phyloP scores from a whole-genome alignment of 2,888 invertebrate genomes.

The Hyles lineata region DNA sequence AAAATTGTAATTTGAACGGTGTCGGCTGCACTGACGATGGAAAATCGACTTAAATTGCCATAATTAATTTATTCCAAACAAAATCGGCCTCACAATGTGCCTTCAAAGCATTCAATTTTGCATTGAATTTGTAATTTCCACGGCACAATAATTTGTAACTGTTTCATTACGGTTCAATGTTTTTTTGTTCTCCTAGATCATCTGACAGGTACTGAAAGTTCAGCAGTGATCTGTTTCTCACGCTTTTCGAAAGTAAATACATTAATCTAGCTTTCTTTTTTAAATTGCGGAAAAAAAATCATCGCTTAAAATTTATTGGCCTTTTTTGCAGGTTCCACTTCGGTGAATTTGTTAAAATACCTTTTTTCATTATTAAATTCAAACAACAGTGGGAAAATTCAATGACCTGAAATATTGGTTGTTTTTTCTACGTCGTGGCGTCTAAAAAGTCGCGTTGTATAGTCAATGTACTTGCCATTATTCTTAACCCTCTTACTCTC shows the following conservation, averaged over 20 bases:
- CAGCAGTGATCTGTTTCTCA: conserved; percentile 72
- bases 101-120: conserved; percentile 78
- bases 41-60: conserved; percentile 75
- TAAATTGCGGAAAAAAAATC: conserved; percentile 52
- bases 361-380: neutral
- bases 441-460: neutral
- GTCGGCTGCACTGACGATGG: conserved; percentile 64
- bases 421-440: neutral
- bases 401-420: conserved; percentile 11
- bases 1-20: conserved; percentile 78
- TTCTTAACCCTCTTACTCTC: neutral
- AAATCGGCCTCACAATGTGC: conserved; percentile 71
- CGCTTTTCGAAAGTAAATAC: conserved; percentile 74
- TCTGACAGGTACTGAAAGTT: conserved; percentile 55
- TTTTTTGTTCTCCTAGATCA: conserved; percentile 60
- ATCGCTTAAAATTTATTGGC: conserved; percentile 38
- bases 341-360: conserved; percentile 33
- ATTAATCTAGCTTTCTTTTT: conserved; percentile 69
- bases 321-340: conserved; percentile 47
- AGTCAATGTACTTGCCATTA: conserved; percentile 4
- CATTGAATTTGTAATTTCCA: conserved; percentile 81
- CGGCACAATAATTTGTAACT: conserved; percentile 83
- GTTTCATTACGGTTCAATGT: conserved; percentile 72
- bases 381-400: neutral
- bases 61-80: conserved; percentile 84